These are phyloP conservation scores for Scopus umbretta DNA, from an alignment of 2,113 vertebrate species.

Conservation along the genomic window DNA sequence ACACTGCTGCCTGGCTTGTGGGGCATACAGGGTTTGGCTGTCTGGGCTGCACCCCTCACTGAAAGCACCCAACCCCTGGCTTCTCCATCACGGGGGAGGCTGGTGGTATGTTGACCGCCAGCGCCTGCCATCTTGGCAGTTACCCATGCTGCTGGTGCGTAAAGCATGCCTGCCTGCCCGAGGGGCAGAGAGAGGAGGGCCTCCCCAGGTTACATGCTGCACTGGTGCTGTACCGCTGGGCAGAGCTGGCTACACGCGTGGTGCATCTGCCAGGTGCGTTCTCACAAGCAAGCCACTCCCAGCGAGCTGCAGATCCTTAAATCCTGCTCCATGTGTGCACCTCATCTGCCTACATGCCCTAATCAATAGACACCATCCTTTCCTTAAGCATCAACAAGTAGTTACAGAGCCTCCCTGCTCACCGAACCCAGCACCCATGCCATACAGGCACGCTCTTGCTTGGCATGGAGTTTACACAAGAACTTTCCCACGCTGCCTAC, in stretches of 20 bases:
- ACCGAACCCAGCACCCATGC: not conserved
- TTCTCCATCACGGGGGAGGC: not conserved
- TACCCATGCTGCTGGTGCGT: not conserved
- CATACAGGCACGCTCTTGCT: not conserved
- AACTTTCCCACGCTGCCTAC: not conserved
- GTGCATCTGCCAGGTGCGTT: not conserved
- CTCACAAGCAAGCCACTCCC: not conserved
- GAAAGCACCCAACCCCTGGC: not conserved
- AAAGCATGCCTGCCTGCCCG: rapidly evolving
- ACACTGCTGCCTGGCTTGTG: not conserved
- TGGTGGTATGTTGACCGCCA: not conserved
- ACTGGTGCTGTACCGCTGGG: rapidly evolving
- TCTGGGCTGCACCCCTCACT: not conserved
- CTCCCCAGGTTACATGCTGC: rapidly evolving
- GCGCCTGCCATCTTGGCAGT: not conserved
- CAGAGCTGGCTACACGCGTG: not conserved
- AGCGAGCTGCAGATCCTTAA: not conserved
- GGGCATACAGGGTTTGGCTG: not conserved
- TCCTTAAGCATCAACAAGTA: not conserved
- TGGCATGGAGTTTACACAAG: not conserved
- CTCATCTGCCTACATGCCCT: not conserved
- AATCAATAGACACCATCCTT: not conserved
- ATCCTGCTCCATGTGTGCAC: not conserved
- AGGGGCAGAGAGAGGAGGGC: not conserved
- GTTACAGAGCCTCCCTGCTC: not conserved